Base-by-base conservation (phyloP, 1,140 invertebrate genomes). In the Andrena cerasifolii region DNA sequence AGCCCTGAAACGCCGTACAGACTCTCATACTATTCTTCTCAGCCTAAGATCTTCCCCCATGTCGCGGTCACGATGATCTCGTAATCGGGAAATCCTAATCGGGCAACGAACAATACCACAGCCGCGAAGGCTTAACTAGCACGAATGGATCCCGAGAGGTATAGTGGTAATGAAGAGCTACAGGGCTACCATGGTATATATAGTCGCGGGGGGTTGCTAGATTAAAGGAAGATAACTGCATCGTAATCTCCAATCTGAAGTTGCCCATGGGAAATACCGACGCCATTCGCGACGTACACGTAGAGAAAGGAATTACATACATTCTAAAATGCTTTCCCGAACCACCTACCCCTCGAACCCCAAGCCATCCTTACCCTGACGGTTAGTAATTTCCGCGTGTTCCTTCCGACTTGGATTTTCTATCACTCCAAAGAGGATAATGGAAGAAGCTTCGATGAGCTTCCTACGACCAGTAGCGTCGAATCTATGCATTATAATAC, bases 171-270 rank as follows among this genome's bases (percentile, higher is more conserved):
- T 82, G 75, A 84, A 81, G 71, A 84, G 54, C 24, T 81, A 81
- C 61, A 79, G 63, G 56, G 2, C 24, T 40, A 84, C 28, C 16
- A 51, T 31, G 49, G 45, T 78, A 75, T 51, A 65, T 56, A 62
- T 59, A 47, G 33, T 31, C 18, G 6, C 14, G 16, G 10, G 43
- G 59, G 51, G 18, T 40, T n/a, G 54, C n/a, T 49, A 71, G 68
- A 80, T 80, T 84, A 83, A 83, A 84, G 54, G 31, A 66, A 79
- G 82, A 84, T 84, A 85, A 84, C 82, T 67, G 59, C 65, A 72
- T 82, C 74, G 59, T 84, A 85, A 85, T 85, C 74, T 82, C 61
- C 62, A 73, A 80, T 77, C 83, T 36, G 54, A 80, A 40, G 62
- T 59, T 68, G 24, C 68, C 74, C 68, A 36, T 24, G 65, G 75